Percentiles rank a stretch among this genome's conserved stretches.
Conservation (phyloP, 2,888 invertebrate species). For the Dicyrtoma fusca region DNA sequence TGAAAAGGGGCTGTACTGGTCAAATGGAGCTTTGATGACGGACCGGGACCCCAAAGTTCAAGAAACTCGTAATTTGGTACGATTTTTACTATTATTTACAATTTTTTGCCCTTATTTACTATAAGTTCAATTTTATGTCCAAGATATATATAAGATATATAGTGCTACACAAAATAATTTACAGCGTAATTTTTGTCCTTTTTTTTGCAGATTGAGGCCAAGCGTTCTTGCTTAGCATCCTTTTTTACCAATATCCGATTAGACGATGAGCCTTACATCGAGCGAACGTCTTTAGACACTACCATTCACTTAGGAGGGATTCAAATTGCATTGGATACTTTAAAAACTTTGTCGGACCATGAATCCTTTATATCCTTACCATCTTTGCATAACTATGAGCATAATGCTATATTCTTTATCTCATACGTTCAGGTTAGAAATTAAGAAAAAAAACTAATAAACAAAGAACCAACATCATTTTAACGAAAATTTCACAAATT, state of each 20-base stretch:
- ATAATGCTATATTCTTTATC: slow-evolving; percentile 64
- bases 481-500: background rate
- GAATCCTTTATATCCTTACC: slow-evolving; percentile 57
- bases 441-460: slow-evolving; percentile 2
- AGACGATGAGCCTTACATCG: slow-evolving; percentile 53
- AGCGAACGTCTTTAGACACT: slow-evolving; percentile 54
- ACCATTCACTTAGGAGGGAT: slow-evolving; percentile 54
- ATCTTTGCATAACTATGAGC: slow-evolving; percentile 62
- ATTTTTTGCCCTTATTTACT: no score
- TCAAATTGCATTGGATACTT: slow-evolving; percentile 49
- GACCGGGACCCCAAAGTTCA: slow-evolving; percentile 58
- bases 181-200: no score
- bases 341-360: slow-evolving; percentile 36
- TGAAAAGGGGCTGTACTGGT: slow-evolving; percentile 60
- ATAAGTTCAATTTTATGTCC: background rate
- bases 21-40: slow-evolving; percentile 60
- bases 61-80: slow-evolving; percentile 44
- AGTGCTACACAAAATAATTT: no score
- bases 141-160: no score
- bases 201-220: slow-evolving; percentile 43
- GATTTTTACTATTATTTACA: background rate
- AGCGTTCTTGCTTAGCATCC: slow-evolving; percentile 50
- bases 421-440: slow-evolving; percentile 63
- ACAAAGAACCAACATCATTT: background rate
- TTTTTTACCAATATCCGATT: slow-evolving; percentile 52